These are phyloP conservation scores for Dromius quadrimaculatus DNA, from an alignment of 2,888 invertebrate genomes.

Conservation along the genomic window DNA sequence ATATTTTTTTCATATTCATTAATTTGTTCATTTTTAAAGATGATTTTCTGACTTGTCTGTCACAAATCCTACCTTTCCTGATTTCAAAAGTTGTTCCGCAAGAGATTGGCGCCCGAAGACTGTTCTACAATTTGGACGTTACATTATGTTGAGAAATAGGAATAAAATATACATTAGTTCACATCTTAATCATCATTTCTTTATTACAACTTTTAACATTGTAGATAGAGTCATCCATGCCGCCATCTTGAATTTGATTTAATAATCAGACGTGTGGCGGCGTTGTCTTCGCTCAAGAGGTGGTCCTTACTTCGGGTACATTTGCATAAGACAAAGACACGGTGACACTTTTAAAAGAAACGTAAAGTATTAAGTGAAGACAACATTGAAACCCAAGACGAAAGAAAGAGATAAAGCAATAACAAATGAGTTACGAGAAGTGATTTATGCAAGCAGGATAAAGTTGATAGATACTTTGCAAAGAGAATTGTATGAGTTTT, in stretches of 20 bases:
- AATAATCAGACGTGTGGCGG: slow-evolving; percentile 34
- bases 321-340: slow-evolving; percentile 50
- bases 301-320: slow-evolving; percentile 31
- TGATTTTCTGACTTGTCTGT: too few species aligned
- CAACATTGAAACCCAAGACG: not conserved
- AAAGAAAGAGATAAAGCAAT: not conserved
- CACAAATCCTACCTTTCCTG: too few species aligned
- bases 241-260: slow-evolving; percentile 41
- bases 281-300: slow-evolving; percentile 39
- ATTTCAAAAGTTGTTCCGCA: too few species aligned
- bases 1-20: too few species aligned
- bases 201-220: not conserved
- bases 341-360: slow-evolving; percentile 51
- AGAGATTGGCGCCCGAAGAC: too few species aligned
- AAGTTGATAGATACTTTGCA: too few species aligned
- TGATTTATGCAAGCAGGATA: too few species aligned
- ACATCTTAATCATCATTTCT: not conserved
- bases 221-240: slow-evolving; percentile 7
- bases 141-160: too few species aligned
- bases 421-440: slow-evolving; percentile 19
- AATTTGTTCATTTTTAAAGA: too few species aligned
- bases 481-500: too few species aligned
- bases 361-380: slow-evolving; percentile 36
- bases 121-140: too few species aligned
- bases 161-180: too few species aligned